These are phyloP conservation scores for Drosophila equinoxialis DNA, from an alignment of 1,140 invertebrate species.

Conservation along the genomic window DNA sequence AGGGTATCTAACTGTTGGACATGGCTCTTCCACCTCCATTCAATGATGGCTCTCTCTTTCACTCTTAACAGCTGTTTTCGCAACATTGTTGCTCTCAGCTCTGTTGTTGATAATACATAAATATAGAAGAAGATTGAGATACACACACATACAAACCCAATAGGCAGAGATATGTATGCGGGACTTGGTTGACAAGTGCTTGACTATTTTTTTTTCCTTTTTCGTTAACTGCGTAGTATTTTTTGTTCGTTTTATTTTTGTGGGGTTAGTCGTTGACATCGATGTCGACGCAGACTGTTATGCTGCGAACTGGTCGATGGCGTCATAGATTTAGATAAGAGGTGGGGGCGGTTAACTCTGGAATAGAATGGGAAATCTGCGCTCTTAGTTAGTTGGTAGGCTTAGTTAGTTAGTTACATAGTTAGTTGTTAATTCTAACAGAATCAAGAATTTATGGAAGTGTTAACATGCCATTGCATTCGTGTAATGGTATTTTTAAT, in stretches of 20 bases:
- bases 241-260: conserved; percentile 36
- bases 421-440: conserved; percentile 7
- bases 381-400: background rate
- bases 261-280: conserved; percentile 31
- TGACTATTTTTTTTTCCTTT: conserved; percentile 58
- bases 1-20: background rate
- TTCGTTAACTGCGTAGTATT: conserved; percentile 68
- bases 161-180: conserved; percentile 43
- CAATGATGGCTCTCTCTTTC: conserved; percentile 11
- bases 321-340: conserved; percentile 56
- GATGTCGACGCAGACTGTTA: conserved; percentile 33
- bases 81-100: conserved; percentile 64
- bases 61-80: conserved; percentile 67
- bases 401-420: background rate
- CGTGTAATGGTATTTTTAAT: background rate
- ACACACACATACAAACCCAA: conserved; percentile 9
- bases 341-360: background rate
- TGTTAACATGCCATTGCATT: background rate
- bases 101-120: conserved; percentile 55
- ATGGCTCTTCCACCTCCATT: background rate
- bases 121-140: conserved; percentile 32
- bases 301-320: conserved; percentile 58
- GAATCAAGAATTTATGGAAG: conserved; percentile 12
- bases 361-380: conserved; percentile 3
- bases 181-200: conserved; percentile 71